These are phyloP conservation scores for Pantala flavescens DNA, from an alignment of 1,140 invertebrate species.

Conservation along the genomic window DNA sequence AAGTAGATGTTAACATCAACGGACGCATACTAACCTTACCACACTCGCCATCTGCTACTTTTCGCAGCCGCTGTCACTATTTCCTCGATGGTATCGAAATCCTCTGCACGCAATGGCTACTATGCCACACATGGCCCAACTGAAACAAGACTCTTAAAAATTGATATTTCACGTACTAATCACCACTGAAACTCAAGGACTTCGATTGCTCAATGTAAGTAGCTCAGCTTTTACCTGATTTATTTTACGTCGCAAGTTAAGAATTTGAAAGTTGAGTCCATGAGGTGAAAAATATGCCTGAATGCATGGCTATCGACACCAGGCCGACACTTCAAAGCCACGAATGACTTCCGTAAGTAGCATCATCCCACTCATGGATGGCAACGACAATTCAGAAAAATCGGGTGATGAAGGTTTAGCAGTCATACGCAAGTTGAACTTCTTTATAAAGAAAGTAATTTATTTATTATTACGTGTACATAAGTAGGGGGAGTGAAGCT, in stretches of 20 bases:
- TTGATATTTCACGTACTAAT: background rate
- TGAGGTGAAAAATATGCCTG: too few species aligned
- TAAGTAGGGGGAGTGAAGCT: background rate
- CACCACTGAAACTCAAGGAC: too few species aligned
- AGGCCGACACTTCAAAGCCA: background rate
- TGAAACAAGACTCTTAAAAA: constrained; percentile 8
- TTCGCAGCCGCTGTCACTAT: background rate
- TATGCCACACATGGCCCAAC: background rate
- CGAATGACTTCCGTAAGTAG: background rate
- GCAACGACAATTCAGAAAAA: background rate
- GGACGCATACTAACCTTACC: constrained; percentile 8
- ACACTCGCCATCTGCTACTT: constrained; percentile 3
- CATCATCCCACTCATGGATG: background rate
- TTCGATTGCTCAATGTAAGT: too few species aligned
- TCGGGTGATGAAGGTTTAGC: background rate
- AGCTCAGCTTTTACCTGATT: too few species aligned
- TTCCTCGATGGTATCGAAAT: background rate
- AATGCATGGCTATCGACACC: too few species aligned
- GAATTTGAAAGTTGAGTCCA: too few species aligned
- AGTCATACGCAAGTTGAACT: background rate
- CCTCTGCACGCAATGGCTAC: background rate
- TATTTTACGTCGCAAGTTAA: too few species aligned
- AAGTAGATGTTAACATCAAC: background rate
- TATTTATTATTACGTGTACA: constrained; percentile 4
- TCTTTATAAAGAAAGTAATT: constrained; percentile 2